Evolutionary conservation across 2,888 invertebrate species (phyloP), one percentile per base, ranked within the genome.

Genomic region (Polia nebulosa): DNA sequence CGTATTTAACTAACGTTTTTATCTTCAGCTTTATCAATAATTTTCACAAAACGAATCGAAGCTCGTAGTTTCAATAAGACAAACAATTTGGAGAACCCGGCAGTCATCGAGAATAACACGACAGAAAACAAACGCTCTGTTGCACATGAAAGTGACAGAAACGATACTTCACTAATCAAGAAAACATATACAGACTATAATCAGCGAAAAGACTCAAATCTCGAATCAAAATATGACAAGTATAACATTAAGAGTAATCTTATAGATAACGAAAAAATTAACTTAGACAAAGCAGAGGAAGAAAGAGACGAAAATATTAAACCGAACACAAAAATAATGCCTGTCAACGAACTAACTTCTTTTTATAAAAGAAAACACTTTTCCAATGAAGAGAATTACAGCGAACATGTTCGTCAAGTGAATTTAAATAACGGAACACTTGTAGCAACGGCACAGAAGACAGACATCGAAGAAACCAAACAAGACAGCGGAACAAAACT

Each of bases 21-120:
- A 34, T 36, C 17, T 2, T 11, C 65, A 70, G 70, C 11, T 34
- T 7, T 70, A 9, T 34, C 47, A 64, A 55, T 53, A 11, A 41
- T 70, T 41, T n/a, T 22, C 32, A 41, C 13, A 4, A 25, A 52
- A 11, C 29, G 36, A 52, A 36, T 20, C 7, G 32, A 74, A 41
- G 8, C 47, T 4, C 47, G 6, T 29, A 22, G 4, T 17, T 5
- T 22, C 8, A 56, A 56, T 22, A 36, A 25, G 1, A 25, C n/a
- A 22, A 11, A 29, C 2, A 29, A 22, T 41, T n/a, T 41, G 0
- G 13, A n/a, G 2, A 29, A 17, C 0, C 5, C 13, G 1, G 8
- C 9, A 15, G 17, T 36, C 11, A 13, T 9, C 11, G 3, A 5
- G 2, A 25, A 25, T 5, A 22, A 3, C 1, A 45, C 11, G 0